phyloP scores from a whole-genome alignment of 92 coral and sea anemone genomes.

The Muricea muricata region DNA sequence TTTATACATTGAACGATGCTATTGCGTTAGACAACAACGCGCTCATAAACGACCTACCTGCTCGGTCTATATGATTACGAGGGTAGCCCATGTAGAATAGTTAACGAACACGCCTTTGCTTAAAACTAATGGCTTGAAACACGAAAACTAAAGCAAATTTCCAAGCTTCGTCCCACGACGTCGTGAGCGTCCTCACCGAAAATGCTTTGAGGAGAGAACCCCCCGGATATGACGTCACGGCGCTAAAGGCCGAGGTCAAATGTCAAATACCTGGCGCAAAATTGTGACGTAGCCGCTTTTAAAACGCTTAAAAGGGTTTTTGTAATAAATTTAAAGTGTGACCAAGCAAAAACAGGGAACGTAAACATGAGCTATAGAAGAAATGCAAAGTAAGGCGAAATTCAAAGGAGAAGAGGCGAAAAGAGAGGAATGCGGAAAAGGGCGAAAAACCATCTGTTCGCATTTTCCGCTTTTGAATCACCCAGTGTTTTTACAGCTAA shows the following conservation, averaged over 20 bases:
- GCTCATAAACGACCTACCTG: conserved; percentile 39
- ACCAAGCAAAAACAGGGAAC: too few relatives aligned
- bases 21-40: conserved; percentile 32
- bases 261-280: too few relatives aligned
- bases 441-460: too few relatives aligned
- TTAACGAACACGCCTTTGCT: neutral
- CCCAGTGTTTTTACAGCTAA: too few relatives aligned
- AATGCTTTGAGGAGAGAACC: neutral
- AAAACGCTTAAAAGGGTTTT: too few relatives aligned
- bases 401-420: too few relatives aligned
- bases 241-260: conserved; percentile 14
- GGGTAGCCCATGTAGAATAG: conserved; percentile 8
- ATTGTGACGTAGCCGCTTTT: too few relatives aligned
- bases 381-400: too few relatives aligned
- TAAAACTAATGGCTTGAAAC: neutral
- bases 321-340: too few relatives aligned
- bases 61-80: conserved; percentile 34
- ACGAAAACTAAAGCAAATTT: neutral
- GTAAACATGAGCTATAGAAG: too few relatives aligned
- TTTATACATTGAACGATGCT: neutral
- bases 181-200: neutral
- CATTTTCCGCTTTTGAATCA: too few relatives aligned
- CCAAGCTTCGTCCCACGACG: neutral
- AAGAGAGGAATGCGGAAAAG: too few relatives aligned
- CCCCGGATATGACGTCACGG: conserved; percentile 36